Evolutionary conservation across 2,797 vertebrate species (phyloP).

Genomic region (Natrix natrix): DNA sequence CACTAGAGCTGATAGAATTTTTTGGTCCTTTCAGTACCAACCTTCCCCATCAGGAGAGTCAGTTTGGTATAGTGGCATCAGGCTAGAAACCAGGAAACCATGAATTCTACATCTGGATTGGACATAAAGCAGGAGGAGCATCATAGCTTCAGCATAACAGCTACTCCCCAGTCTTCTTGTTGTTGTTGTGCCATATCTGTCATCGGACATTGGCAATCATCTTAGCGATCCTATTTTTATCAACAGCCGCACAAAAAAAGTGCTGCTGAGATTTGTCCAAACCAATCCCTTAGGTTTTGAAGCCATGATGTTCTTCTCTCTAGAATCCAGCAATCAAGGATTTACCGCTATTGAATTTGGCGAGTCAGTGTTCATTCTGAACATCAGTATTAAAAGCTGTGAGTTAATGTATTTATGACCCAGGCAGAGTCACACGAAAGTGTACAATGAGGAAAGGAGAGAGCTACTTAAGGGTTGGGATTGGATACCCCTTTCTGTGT

Average conservation of each 20-base stretch:
- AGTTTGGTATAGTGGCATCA: neutral
- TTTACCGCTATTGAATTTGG: neutral
- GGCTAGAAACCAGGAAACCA: neutral
- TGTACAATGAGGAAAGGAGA: neutral
- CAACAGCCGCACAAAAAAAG: too few relatives aligned
- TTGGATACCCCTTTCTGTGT: neutral
- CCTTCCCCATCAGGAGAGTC: neutral
- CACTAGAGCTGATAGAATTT: neutral
- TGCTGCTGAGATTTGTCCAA: too few relatives aligned
- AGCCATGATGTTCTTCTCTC: neutral
- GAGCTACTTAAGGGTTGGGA: neutral
- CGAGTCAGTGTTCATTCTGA: neutral
- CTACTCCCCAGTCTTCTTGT: too few relatives aligned
- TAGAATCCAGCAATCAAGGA: neutral
- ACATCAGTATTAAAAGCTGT: neutral
- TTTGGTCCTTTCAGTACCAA: neutral
- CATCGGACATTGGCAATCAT: too few relatives aligned
- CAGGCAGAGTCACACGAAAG: neutral
- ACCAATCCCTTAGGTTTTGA: too few relatives aligned
- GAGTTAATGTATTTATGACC: neutral
- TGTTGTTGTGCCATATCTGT: too few relatives aligned
- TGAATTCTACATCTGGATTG: neutral
- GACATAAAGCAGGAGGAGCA: neutral
- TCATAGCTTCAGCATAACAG: neutral
- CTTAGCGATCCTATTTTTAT: too few relatives aligned